Conservation (phyloP, 2,888 invertebrate genomes). For the Parochlus steinenii region DNA sequence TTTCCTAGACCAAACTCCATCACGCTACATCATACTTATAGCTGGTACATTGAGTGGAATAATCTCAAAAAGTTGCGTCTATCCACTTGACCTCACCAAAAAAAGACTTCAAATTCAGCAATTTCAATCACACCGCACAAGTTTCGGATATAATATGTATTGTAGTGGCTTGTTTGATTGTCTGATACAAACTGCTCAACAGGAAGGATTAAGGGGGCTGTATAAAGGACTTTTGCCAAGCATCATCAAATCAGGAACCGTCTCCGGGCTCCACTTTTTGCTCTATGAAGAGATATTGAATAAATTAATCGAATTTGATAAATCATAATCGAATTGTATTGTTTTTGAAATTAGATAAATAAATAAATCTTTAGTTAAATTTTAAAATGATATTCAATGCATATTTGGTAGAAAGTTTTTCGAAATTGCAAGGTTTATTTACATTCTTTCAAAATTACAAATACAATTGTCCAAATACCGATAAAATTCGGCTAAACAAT, state of each 20-base stretch:
- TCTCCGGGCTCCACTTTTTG: constrained; percentile 75
- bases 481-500: too few species aligned
- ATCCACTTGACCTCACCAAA: constrained; percentile 80
- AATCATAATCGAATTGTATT: too few species aligned
- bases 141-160: constrained; percentile 30
- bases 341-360: too few species aligned
- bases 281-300: constrained; percentile 55
- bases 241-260: constrained; percentile 69
- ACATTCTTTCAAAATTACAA: too few species aligned
- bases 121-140: constrained; percentile 36
- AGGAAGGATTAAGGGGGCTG: constrained; percentile 53
- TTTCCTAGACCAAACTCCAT: not conserved
- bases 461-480: too few species aligned
- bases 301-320: too few species aligned
- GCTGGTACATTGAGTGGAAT: constrained; percentile 57
- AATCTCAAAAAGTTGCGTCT: constrained; percentile 62
- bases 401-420: too few species aligned
- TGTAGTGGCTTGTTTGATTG: constrained; percentile 56
- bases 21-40: constrained; percentile 4
- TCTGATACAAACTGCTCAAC: constrained; percentile 40
- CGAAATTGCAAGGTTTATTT: too few species aligned
- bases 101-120: constrained; percentile 85
- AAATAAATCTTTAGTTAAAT: too few species aligned
- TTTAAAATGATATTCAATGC: too few species aligned
- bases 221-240: constrained; percentile 81